phyloP scores from a whole-genome alignment of 2,797 vertebrate genomes.

The Sebastolobus alascanus region DNA sequence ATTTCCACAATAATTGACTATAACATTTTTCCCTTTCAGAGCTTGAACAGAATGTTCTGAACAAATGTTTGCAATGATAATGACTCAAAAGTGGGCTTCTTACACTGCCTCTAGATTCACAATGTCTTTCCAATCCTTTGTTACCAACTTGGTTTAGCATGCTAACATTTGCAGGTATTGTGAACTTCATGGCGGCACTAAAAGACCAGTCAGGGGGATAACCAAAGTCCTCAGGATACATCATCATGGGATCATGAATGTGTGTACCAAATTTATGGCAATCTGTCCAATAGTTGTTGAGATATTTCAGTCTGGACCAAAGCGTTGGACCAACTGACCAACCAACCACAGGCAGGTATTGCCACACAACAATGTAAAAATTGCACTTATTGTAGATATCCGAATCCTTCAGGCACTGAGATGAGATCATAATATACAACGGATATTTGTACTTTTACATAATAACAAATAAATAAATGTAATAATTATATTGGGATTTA shows the following conservation, averaged over 20 bases:
- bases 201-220: not conserved
- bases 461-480: not conserved
- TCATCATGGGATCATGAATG: not conserved
- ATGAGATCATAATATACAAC: not conserved
- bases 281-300: not conserved
- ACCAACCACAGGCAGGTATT: not conserved
- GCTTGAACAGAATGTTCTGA: conserved; percentile 53
- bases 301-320: not conserved
- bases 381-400: not conserved
- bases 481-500: not conserved
- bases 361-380: not conserved
- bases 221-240: not conserved
- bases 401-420: not conserved
- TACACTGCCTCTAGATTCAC: conserved; percentile 1
- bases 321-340: not conserved
- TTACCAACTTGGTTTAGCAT: not conserved
- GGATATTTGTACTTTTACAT: not conserved
- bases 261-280: not conserved
- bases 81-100: conserved; percentile 37
- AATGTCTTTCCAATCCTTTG: not conserved
- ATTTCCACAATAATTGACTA: not conserved
- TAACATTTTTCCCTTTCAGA: conserved; percentile 29
- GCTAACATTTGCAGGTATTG: not conserved
- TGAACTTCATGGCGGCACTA: not conserved
- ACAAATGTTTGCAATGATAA: conserved; percentile 57